Conservation (phyloP, 1,140 invertebrate genomes). For the Sminthurides bifidus region DNA sequence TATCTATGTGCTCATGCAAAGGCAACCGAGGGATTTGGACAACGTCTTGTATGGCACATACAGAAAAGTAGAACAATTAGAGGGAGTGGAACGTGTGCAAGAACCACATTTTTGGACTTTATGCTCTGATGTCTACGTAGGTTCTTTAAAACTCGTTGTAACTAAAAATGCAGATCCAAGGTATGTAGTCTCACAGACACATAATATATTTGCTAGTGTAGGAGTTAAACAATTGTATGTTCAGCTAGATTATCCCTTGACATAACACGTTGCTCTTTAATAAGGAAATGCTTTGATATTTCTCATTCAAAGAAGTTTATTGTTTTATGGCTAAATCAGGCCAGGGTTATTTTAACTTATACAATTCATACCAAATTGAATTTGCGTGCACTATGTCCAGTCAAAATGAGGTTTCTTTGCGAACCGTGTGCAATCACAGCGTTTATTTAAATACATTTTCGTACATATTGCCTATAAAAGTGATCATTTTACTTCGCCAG, state of each 20-base stretch:
- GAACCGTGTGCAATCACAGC: too few species aligned
- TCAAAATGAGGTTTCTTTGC: too few species aligned
- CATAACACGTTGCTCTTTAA: conserved; percentile 21
- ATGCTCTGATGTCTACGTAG: conserved; percentile 83
- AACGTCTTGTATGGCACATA: conserved; percentile 73
- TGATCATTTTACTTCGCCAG: too few species aligned
- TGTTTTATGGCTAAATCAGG: too few species aligned
- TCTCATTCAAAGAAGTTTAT: too few species aligned
- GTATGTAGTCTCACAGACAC: conserved; percentile 79
- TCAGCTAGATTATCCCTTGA: conserved; percentile 72
- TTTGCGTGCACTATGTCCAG: too few species aligned
- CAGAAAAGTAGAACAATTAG: conserved; percentile 75
- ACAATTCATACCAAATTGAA: too few species aligned
- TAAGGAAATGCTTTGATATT: too few species aligned
- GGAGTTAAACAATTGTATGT: conserved; percentile 83
- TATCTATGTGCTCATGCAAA: conserved; percentile 33
- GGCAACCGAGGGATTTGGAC: conserved; percentile 73
- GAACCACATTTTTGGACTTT: conserved; percentile 96
- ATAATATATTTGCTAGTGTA: conserved; percentile 81
- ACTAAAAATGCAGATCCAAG: conserved; percentile 77
- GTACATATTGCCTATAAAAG: too few species aligned
- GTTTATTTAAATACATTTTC: too few species aligned
- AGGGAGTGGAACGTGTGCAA: conserved; percentile 81
- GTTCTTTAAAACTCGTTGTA: conserved; percentile 85
- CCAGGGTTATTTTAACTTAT: too few species aligned